Base-by-base conservation (phyloP, 2,797 vertebrate genomes). In the Myotis planiceps region DNA sequence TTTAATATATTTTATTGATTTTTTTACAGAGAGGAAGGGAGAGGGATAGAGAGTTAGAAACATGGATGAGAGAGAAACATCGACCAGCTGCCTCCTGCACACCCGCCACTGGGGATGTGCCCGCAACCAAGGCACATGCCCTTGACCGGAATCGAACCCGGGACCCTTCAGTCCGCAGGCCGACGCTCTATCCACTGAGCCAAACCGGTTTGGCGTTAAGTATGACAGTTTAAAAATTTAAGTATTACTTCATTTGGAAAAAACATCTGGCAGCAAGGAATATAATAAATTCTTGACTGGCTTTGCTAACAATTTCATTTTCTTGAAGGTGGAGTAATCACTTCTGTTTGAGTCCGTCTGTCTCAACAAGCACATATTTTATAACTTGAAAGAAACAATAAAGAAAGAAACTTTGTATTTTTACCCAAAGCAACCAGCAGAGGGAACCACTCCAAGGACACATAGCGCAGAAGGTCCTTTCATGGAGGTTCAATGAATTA, bases 401-500 rank as follows among this genome's bases (percentile, higher is more conserved):
- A 78, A 68, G 29, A 55, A 78, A 68, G 29, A 8, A 37, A 69
- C 39, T 90, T 51, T 74, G 32, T 27, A 49, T 63, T 72, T 90
- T 94, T 97, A 97, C 92, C 82, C 93, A 95, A 93, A 82, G 39
- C 6, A 82, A 90, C 69, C 98, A 96, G 96, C 94, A 98, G 97
- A 97, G 74, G 97, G 98, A 96, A 96, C 82, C 87, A 75, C 80
- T 78, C 55, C 84, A 96, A 95, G 90, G 86, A 90, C n/a, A 66
- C 39, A 6, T 0, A 19, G n/a, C 47, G 55, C 7, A 9, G 6
- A 79, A 76, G 9, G 49, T 53, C 69, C 69, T 92, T 95, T 29
- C 0, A 21, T 0, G 37, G 42, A 51, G 7, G 60, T 55, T 6
- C 29, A 75, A 55, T 65, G 18, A 80, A 82, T 92, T 88, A 92